Base-by-base conservation (phyloP, 2,797 vertebrate genomes). In the Scolopax bukidnonensis region DNA sequence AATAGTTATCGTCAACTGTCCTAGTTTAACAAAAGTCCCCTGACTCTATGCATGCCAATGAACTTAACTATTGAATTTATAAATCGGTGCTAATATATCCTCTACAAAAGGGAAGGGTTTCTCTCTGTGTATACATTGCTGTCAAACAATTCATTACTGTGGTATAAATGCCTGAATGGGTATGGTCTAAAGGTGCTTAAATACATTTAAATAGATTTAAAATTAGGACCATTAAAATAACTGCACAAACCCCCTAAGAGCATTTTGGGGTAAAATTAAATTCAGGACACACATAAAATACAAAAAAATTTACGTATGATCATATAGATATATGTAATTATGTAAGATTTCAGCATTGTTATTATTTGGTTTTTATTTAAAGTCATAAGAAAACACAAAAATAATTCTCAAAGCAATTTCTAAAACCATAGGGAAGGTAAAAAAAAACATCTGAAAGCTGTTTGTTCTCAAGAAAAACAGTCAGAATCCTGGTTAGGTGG, bases 151-250 rank as follows among this genome's bases (percentile, higher is more conserved):
- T 96, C 68, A 93, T 94, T 89, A 91, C 83, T 15, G 59, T 48
- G 65, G 47, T 87, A 43, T 92, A 94, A 97, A 92, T 95, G 87
- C 86, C 95, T 96, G 36, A 75, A 40, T 73, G 84, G 92, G 33
- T 51, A 95, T 87, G 82, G 70, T 80, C 80, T 92, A 69, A 96
- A 97, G 82, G 77, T 89, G 89, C 87, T 87, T 40, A 93, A 96
- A 94, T 93, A 83, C 67, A 84, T 95, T 83, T 77, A 93, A 95
- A 90, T 91, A 23, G 92, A 90, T 91, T 91, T 90, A 50, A 92
- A 96, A 96, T 94, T 91, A 74, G 90, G 54, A 68, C 54, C 84
- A 33, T 69, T 85, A 64, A 94, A 96, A 90, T 50, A 84, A 87
- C 45, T 64, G 23, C 24, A 54, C 21, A 65, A 86, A 82, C 94